phyloP scores from a whole-genome alignment of 1,140 invertebrate genomes.

The Lepidotrigona ventralis region DNA sequence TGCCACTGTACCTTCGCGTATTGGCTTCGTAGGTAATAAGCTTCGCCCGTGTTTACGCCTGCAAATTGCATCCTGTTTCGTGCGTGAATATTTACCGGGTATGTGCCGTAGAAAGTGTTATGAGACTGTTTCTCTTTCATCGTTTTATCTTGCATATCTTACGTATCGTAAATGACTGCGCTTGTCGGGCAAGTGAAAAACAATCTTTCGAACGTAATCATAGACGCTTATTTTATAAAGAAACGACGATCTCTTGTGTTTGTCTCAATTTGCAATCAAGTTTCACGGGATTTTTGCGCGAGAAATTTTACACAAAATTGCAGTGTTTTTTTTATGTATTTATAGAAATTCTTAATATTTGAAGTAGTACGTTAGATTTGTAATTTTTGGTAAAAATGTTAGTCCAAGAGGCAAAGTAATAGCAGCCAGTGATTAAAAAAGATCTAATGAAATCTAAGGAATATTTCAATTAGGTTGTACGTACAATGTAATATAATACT shows the following conservation, averaged over 20 bases:
- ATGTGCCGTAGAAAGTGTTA: not conserved
- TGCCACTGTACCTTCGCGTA: slow-evolving; percentile 39
- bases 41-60: slow-evolving; percentile 28
- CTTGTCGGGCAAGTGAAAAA: not conserved
- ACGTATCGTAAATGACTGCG: no score
- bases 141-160: not conserved
- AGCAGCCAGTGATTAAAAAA: not conserved
- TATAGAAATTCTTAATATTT: not conserved
- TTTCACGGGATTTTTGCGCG: no score
- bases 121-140: not conserved
- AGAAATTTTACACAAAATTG: no score
- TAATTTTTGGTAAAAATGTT: not conserved
- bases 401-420: not conserved
- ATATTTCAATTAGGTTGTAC: not conserved
- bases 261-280: no score
- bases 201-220: no score
- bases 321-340: not conserved
- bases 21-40: slow-evolving; percentile 36
- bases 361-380: no score
- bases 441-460: not conserved
- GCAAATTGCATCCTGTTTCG: slow-evolving; percentile 42
- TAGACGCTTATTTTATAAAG: no score
- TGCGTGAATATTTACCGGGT: slow-evolving; percentile 6
- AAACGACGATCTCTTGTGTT: no score
- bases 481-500: not conserved